Base-by-base conservation (phyloP, 2,113 vertebrate genomes). In the Heterocephalus glaber region DNA sequence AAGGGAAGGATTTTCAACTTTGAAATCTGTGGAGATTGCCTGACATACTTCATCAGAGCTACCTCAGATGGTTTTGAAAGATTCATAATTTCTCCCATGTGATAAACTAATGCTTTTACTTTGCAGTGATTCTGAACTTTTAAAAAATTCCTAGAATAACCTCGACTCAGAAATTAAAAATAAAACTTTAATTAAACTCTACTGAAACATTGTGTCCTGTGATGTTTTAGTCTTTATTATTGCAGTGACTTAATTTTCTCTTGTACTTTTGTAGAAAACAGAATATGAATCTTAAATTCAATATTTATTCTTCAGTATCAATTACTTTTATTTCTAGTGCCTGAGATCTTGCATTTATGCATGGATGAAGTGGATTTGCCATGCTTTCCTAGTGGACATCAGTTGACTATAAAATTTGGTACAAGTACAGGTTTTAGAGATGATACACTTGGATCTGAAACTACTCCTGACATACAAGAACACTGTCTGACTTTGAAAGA, bases 101-200 rank as follows among this genome's bases (percentile, higher is more conserved):
- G 24, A 52, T 56, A 24, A 92, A 72, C 24, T 65, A 66, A 87
- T 88, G 87, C 6, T 86, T 58, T 81, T 93, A 74, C 47, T 93
- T 93, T 86, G 54, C 7, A 58, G n/a, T 81, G 26, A 86, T 9
- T 72, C 80, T 63, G 44, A 81, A 81, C 41, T 86, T 81, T 90
- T 41, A 13, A 47, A 70, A 63, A 47, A 81, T 58, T 86, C 47
- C 3, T 81, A 7, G n/a, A n/a, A 72, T 58, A 68, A 61, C 89
- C 61, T 85, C 61, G 80, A 85, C 89, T 93, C 54, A 72, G 22
- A 90, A 86, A 93, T 65, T 56, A 72, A 58, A 89, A 89, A 85
- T 90, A 85, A 93, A 95, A 76, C 72, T 72, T 95, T 72, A n/a
- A 72, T 70, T 68, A 56, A 65, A 80, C 0, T 63, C 52, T 65